Base-by-base conservation (phyloP, 2,113 vertebrate genomes). In the Megaptera novaeangliae region DNA sequence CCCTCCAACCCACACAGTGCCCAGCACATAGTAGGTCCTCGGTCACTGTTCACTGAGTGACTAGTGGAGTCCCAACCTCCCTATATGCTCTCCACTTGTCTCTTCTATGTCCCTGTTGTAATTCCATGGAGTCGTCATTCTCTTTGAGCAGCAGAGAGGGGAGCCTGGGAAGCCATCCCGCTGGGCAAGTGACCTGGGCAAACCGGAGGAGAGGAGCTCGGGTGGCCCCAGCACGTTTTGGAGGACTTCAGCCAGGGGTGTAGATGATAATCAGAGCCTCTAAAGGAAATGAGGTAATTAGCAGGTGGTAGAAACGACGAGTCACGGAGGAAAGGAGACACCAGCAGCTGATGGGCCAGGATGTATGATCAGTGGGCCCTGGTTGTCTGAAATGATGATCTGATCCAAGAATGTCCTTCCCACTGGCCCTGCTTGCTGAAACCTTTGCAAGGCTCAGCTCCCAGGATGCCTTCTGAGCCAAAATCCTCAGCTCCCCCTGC, bases 231-330 rank as follows among this genome's bases (percentile, higher is more conserved):
- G 95, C 91, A 93, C 36, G 3, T 96, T 97, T 88, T 75, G 34
- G 89, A 84, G 83, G 83, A 84, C 64, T 52, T 20, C 41, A 14
- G 90, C 93, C 95, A 93, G 46, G 14, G 3, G 74, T 91, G 34
- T 68, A 59, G 97, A 96, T 98, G 94, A 78, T 78, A 88, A 96
- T 95, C 93, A 64, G 95, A 72, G 72, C 25, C 83, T 82, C 61
- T 64, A 72, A 88, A 44, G 95, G 91, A 95, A 97, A 85, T 89
- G 93, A 95, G 83, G 82, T 91, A 91, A 96, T 97, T 93, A 97
- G 93, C 74, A 94, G 88, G 23, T 95, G 90, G 84, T 95, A 94
- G 97, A 98, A 92, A 94, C 0, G 9, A 94, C 74, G 92, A 87
- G 89, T 96, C 95, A 94, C 2, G 49, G 96, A 36, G 63, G 95